These are phyloP conservation scores for Platynereis dumerilii DNA, from an alignment of 2,888 invertebrate genomes.

Conservation along the genomic window DNA sequence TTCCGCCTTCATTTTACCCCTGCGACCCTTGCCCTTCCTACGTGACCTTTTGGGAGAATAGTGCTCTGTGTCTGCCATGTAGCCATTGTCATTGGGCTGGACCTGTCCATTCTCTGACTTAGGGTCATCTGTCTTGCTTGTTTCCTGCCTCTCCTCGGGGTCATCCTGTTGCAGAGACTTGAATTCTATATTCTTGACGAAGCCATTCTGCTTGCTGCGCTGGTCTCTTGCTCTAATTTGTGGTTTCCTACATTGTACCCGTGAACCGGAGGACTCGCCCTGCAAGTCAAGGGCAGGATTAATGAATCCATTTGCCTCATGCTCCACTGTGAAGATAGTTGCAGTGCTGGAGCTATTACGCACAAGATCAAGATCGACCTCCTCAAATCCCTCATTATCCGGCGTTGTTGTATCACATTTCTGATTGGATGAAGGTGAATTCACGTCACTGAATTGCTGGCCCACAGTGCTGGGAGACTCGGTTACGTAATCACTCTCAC, in stretches of 20 bases:
- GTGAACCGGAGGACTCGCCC: background rate
- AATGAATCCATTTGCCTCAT: slow-evolving; percentile 9
- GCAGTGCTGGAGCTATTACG: slow-evolving; percentile 15
- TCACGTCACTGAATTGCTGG: background rate
- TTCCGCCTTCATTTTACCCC: slow-evolving; percentile 10
- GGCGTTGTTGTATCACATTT: slow-evolving; percentile 1
- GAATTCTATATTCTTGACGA: slow-evolving; percentile 2
- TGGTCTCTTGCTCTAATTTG: background rate
- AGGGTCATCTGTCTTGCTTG: slow-evolving; percentile 4
- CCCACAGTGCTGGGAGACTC: slow-evolving; percentile 22
- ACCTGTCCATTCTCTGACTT: background rate
- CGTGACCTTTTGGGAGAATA: slow-evolving; percentile 25
- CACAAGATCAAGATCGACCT: slow-evolving; percentile 15
- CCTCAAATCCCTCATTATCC: slow-evolving; percentile 9
- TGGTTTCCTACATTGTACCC: no score
- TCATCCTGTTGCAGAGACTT: background rate
- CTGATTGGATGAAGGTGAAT: background rate
- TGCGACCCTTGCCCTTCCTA: slow-evolving; percentile 9
- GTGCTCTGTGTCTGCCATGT: slow-evolving; percentile 46
- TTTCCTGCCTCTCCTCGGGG: background rate
- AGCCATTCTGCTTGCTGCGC: slow-evolving; percentile 14
- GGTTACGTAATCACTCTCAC: slow-evolving; percentile 25
- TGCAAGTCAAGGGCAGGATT: slow-evolving; percentile 11
- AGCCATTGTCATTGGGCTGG: slow-evolving; percentile 37
- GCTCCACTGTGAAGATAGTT: slow-evolving; percentile 10